Conservation (phyloP, 2,797 vertebrate species). For the Xyrichtys novacula region DNA sequence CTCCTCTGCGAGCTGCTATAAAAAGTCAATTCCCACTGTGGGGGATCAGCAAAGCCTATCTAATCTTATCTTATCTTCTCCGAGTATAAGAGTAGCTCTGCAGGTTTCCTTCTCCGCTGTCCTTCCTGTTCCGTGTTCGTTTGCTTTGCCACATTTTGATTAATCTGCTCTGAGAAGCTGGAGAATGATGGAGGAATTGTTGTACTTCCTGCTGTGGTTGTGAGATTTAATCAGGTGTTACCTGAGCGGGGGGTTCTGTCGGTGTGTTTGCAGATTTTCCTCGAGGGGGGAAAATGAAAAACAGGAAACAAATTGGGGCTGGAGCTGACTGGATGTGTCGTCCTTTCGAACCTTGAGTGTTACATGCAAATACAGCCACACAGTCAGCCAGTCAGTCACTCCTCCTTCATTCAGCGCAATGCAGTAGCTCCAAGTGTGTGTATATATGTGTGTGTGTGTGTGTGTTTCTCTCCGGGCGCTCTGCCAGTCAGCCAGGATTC, state of each 20-base stretch:
- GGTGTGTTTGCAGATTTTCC: not conserved
- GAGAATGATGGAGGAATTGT: not conserved
- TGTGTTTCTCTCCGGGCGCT: constrained; percentile 44
- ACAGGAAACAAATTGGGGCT: not conserved
- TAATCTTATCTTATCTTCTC: too few species aligned
- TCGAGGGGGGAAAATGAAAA: not conserved
- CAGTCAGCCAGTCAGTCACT: constrained; percentile 32
- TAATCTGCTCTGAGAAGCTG: not conserved
- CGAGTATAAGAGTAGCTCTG: not conserved
- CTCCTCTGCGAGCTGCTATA: too few species aligned
- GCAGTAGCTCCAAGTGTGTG: constrained; percentile 51
- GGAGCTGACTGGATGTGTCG: constrained; percentile 6
- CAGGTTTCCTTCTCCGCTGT: not conserved
- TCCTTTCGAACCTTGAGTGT: constrained; percentile 34
- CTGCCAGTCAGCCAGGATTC: constrained; percentile 70
- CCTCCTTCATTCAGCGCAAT: constrained; percentile 70
- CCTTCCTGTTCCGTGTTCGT: not conserved
- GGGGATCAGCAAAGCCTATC: too few species aligned
- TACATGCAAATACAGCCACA: constrained; percentile 46
- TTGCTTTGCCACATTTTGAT: not conserved
- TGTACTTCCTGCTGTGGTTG: not conserved
- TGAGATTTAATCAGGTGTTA: not conserved
- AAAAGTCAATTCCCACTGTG: too few species aligned
- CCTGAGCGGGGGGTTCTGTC: not conserved
- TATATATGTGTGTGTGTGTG: constrained; percentile 25